Evolutionary conservation across 2,797 vertebrate genomes (phyloP).

Genomic region (Gadopsis bispinosus): DNA sequence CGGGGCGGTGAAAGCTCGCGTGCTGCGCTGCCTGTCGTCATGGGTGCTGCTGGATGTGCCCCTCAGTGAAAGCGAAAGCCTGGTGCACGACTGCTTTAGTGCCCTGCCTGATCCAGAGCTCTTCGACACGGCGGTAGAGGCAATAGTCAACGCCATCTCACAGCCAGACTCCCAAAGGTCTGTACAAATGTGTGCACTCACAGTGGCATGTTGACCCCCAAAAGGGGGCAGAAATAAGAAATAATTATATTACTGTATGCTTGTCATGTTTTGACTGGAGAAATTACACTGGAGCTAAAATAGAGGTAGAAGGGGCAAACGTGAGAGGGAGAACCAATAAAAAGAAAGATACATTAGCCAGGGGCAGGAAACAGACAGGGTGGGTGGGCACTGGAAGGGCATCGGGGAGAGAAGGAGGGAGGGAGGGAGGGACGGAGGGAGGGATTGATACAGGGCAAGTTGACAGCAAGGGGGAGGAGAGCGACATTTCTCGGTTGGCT

Average conservation of each 20-base stretch:
- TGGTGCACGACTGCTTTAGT: slow-evolving; percentile 94
- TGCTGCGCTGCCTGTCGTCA: slow-evolving; percentile 97
- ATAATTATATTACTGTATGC: not conserved
- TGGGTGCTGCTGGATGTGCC: slow-evolving; percentile 98
- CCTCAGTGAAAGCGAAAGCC: slow-evolving; percentile 92
- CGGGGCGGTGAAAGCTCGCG: slow-evolving; percentile 93
- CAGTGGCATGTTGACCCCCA: not conserved
- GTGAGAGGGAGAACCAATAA: not conserved
- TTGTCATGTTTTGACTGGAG: slow-evolving; percentile 5
- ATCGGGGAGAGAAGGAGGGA: slow-evolving; percentile 21
- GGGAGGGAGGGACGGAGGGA: slow-evolving; percentile 38
- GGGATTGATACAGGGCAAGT: slow-evolving; percentile 68
- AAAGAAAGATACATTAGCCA: slow-evolving; percentile 27
- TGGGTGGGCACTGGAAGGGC: slow-evolving; percentile 61
- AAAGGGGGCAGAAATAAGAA: slow-evolving; percentile 3
- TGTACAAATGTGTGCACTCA: slow-evolving; percentile 39
- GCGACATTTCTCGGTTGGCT: slow-evolving; percentile 82
- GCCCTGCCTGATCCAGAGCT: slow-evolving; percentile 96
- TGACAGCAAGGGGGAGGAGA: slow-evolving; percentile 75
- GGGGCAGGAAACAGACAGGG: slow-evolving; percentile 51
- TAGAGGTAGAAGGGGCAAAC: not conserved
- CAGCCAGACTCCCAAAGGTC: slow-evolving; percentile 98
- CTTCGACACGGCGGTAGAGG: slow-evolving; percentile 97
- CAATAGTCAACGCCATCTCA: slow-evolving; percentile 97
- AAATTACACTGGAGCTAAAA: slow-evolving; percentile 23